Evolutionary conservation across 2,888 invertebrate genomes (phyloP).

Genomic region (Eupithecia abbreviata): DNA sequence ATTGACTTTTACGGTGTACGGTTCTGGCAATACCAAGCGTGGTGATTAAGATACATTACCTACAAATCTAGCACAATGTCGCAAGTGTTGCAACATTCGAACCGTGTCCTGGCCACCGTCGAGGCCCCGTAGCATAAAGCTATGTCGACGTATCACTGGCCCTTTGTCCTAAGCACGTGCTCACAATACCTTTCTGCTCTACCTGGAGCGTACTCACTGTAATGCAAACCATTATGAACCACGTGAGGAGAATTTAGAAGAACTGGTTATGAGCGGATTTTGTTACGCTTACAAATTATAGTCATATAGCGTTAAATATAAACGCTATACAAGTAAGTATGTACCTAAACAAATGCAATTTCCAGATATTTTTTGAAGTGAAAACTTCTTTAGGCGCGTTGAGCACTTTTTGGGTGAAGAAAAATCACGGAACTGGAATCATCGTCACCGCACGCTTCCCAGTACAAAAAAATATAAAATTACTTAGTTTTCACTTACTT

Average conservation of each 20-base stretch:
- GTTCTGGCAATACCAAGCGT: neutral
- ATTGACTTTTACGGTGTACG: neutral
- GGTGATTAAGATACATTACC: neutral
- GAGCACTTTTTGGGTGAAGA: too few relatives aligned
- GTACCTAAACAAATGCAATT: neutral
- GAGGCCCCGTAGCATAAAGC: constrained; percentile 25
- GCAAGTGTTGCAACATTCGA: constrained; percentile 3
- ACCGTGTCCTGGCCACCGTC: constrained; percentile 2
- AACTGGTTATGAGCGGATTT: constrained; percentile 26
- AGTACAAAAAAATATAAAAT: too few relatives aligned
- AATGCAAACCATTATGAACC: constrained; percentile 35
- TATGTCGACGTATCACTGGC: constrained; percentile 35
- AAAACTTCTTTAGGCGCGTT: too few relatives aligned
- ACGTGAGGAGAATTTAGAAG: constrained; percentile 35
- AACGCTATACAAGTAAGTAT: neutral
- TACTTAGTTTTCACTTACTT: too few relatives aligned
- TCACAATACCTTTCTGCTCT: constrained; percentile 37
- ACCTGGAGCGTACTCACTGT: constrained; percentile 30
- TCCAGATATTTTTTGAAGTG: neutral
- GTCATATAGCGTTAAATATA: constrained; percentile 1
- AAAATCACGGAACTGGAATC: too few relatives aligned
- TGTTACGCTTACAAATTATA: constrained; percentile 19
- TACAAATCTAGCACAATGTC: neutral
- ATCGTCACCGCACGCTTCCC: too few relatives aligned
- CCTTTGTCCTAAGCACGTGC: constrained; percentile 43